A percentile compares a stretch with the other conserved stretches of the same genome.
Evolutionary conservation across 2,113 vertebrate genomes (phyloP).

Genomic region (Xenopus laevis): DNA sequence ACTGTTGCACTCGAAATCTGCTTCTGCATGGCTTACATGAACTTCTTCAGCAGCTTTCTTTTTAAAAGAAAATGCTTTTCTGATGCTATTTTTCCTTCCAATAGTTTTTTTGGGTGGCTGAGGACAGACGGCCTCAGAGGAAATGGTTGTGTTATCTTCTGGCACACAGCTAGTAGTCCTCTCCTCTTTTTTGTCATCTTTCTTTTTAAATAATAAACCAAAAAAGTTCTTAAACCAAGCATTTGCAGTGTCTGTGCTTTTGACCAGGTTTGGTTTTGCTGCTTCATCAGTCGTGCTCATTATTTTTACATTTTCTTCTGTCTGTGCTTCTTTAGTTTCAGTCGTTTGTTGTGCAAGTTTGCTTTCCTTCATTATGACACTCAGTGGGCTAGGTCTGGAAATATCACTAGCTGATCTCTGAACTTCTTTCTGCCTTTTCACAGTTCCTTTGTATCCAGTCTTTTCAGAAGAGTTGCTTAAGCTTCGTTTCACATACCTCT

Average conservation of each 20-base stretch:
- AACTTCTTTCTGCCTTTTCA: conserved; percentile 44
- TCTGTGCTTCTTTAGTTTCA: not conserved
- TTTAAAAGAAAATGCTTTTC: conserved; percentile 57
- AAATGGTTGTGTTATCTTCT: not conserved
- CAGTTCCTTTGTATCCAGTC: not conserved
- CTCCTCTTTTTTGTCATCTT: conserved; percentile 62
- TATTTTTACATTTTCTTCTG: conserved; percentile 2
- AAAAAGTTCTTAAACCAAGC: conserved; percentile 66
- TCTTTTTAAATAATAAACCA: conserved; percentile 62
- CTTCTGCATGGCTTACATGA: not conserved
- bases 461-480: conserved; percentile 63
- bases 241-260: conserved; percentile 28
- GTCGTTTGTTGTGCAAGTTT: not conserved
- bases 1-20: not conserved
- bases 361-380: not conserved
- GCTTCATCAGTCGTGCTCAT: conserved; percentile 18
- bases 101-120: conserved; percentile 47
- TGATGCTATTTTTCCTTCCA: conserved; percentile 56
- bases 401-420: conserved; percentile 62
- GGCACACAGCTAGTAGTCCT: conserved; percentile 42
- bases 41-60: conserved; percentile 39
- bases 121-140: conserved; percentile 13
- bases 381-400: conserved; percentile 15
- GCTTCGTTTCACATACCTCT: conserved; percentile 67
- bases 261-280: conserved; percentile 45